Percentiles rank a stretch among this genome's conserved stretches.
These are phyloP conservation scores for Lasioglossum lativentre DNA, from an alignment of 2,888 invertebrate species.

Conservation along the genomic window DNA sequence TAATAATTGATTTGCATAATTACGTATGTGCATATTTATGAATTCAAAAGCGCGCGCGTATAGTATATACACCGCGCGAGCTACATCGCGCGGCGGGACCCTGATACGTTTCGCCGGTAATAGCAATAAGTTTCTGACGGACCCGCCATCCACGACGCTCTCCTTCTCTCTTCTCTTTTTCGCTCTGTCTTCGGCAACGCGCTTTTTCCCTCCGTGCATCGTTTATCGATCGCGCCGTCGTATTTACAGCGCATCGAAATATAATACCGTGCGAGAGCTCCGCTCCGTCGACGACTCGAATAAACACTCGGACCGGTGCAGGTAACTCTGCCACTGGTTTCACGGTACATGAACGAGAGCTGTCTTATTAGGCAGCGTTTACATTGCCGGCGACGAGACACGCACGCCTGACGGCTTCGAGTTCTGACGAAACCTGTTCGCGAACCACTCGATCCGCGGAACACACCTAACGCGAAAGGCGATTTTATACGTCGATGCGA, in stretches of 20 bases:
- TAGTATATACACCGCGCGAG: conserved; percentile 36
- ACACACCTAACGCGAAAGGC: background rate
- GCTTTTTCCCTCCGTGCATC: conserved; percentile 53
- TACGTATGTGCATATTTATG: conserved; percentile 73
- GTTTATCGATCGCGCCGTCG: conserved; percentile 70
- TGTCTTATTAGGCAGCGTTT: conserved; percentile 40
- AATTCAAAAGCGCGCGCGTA: conserved; percentile 63
- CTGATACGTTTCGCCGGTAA: conserved; percentile 69
- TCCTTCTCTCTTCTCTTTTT: conserved; percentile 13
- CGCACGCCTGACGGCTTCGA: conserved; percentile 1
- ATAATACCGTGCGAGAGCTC: conserved; percentile 58
- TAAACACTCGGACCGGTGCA: conserved; percentile 39
- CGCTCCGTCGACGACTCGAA: conserved; percentile 59
- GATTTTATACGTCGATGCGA: background rate
- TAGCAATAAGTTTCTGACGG: conserved; percentile 69
- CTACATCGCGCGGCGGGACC: conserved; percentile 48
- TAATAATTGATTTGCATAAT: conserved; percentile 73
- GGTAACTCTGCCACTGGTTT: conserved; percentile 15
- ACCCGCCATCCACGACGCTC: conserved; percentile 58
- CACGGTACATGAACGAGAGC: conserved; percentile 30
- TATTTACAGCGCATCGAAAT: conserved; percentile 71
- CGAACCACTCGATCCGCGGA: background rate
- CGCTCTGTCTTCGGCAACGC: background rate
- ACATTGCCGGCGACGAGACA: conserved; percentile 18
- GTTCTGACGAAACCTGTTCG: background rate